Base-by-base conservation (phyloP, 2,797 vertebrate species). In the Arnoldichthys spilopterus region DNA sequence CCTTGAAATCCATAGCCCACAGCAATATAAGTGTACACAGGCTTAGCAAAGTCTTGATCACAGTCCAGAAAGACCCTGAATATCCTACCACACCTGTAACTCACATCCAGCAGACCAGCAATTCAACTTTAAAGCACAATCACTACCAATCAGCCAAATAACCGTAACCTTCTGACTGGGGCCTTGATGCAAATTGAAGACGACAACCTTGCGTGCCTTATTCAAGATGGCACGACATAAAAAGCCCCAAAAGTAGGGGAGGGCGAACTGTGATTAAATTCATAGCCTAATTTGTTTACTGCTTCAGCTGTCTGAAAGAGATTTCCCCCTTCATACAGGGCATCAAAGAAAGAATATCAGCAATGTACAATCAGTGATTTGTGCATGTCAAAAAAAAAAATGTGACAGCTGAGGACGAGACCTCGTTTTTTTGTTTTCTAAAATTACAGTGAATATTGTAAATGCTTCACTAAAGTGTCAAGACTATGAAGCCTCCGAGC, bases 391-490 rank as follows among this genome's bases (percentile, higher is more conserved):
- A 43, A 16, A 74, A 43, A 16, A 74, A 54, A 71, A 64, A 64
- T 53, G 53, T 75, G 43, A 74, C 59, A 22, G 67, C 62, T 51
- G 15, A 58, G 47, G 18, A 30, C 18, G 45, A 47, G 54, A 76
- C 72, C 37, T 63, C 18, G 45, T 40, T 73, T 62, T 58, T 51
- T 51, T 32, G 49, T n/a, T 78, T 72, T 79, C 43, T 40, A 18
- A 77, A 77, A 79, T 79, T 54, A 74, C 58, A 71, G 56, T 8
- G 28, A 74, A 76, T 13, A 28, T 59, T 62, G 30, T 81, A 67
- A 85, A 79, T 82, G 72, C 61, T 32, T 78, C 16, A 40, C 30
- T 51, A 49, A 82, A 83, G 40, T 80, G 74, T 77, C 74, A 77
- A 64, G 75, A 63, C 5, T 32, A 54, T 30, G 72, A 74, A 34